Evolutionary conservation across 2,888 invertebrate species (phyloP).

Genomic region (Cryptus armator): DNA sequence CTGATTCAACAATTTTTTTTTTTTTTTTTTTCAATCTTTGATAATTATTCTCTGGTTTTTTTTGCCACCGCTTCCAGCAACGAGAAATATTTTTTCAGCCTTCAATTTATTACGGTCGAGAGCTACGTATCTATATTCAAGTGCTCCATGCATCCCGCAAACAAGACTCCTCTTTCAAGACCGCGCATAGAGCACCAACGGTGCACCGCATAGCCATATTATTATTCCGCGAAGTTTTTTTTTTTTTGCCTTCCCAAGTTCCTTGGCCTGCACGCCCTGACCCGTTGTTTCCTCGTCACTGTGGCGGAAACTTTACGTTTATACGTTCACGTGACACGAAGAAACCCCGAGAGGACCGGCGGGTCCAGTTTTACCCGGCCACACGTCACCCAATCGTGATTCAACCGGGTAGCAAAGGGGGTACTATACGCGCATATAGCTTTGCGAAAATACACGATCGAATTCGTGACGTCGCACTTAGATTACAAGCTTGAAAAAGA

Average conservation of each 20-base stretch:
- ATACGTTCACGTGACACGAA: constrained; percentile 74
- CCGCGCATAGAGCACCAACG: constrained; percentile 15
- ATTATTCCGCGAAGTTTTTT: constrained; percentile 34
- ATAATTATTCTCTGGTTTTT: background rate
- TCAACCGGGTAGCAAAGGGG: constrained; percentile 53
- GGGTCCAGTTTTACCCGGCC: constrained; percentile 70
- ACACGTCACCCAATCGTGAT: constrained; percentile 82
- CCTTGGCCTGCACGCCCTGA: constrained; percentile 44
- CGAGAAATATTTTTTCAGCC: background rate
- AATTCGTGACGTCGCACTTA: constrained; percentile 63
- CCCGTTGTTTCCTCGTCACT: constrained; percentile 36
- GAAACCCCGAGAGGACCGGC: constrained; percentile 54
- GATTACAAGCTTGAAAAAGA: constrained; percentile 67
- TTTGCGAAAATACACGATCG: constrained; percentile 50
- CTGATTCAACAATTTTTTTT: background rate
- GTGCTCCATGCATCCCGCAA: background rate
- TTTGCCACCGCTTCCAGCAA: background rate
- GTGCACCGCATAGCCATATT: constrained; percentile 18
- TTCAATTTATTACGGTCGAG: background rate
- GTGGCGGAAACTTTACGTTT: constrained; percentile 76
- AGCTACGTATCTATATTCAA: background rate
- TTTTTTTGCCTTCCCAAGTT: constrained; percentile 5
- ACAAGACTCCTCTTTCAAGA: background rate
- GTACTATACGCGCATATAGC: constrained; percentile 12
- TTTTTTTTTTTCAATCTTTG: background rate